Conservation (phyloP, 2,888 invertebrate species). For the Aporophyla nigra region DNA sequence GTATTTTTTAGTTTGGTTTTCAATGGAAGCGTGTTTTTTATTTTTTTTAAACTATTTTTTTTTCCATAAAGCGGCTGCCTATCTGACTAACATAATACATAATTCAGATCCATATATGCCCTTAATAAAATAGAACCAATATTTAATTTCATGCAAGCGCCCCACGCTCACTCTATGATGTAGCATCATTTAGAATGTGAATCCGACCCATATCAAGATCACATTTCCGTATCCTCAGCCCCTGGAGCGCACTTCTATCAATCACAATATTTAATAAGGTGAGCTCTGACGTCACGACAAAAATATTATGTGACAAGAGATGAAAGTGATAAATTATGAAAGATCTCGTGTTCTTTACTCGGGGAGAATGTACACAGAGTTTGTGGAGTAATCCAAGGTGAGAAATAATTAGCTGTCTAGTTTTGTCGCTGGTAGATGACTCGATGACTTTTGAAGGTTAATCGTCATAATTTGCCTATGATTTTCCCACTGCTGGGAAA, state of each 20-base stretch:
- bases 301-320: constrained; percentile 38
- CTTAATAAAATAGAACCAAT: neutral
- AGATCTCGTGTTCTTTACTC: constrained; percentile 20
- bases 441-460: neutral
- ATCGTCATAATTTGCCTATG: too few relatives aligned
- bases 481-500: too few relatives aligned
- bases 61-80: too few relatives aligned
- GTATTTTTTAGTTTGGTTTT: too few relatives aligned
- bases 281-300: constrained; percentile 20
- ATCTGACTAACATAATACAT: too few relatives aligned
- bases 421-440: neutral
- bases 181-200: neutral
- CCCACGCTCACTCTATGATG: neutral
- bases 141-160: neutral
- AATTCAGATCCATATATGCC: too few relatives aligned
- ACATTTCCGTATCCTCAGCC: constrained; percentile 28
- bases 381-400: neutral
- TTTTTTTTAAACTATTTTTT: too few relatives aligned
- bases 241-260: constrained; percentile 38
- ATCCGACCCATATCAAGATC: constrained; percentile 30
- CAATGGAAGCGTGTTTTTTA: too few relatives aligned
- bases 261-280: constrained; percentile 60
- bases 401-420: constrained; percentile 10
- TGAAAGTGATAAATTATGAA: constrained; percentile 48
- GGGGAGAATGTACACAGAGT: neutral